Evolutionary conservation across 1,140 invertebrate species (phyloP).

Genomic region (Euwallacea fornicatus): DNA sequence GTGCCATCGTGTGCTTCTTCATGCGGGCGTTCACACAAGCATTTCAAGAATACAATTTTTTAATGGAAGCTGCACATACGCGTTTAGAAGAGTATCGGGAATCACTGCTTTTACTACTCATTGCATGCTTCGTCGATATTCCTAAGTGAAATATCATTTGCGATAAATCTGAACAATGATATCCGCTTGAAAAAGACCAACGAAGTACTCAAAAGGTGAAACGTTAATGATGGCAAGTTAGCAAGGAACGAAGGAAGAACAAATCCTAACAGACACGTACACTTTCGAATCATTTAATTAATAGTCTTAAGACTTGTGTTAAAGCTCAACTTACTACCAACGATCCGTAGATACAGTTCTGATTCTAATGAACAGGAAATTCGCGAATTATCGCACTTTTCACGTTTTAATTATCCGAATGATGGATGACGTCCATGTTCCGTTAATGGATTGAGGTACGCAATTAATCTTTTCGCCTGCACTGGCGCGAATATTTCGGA

Average conservation of each 20-base stretch:
- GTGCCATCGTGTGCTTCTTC: no score
- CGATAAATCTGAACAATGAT: no score
- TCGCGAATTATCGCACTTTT: slow-evolving; percentile 25
- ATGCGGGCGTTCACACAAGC: no score
- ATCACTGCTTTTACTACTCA: no score
- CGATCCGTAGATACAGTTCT: slow-evolving; percentile 17
- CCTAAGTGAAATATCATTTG: no score
- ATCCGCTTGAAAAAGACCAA: no score
- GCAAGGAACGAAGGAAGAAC: neutral
- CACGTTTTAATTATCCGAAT: slow-evolving; percentile 30
- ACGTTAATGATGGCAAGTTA: no score
- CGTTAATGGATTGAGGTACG: slow-evolving; percentile 13
- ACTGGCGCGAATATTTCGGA: slow-evolving; percentile 16
- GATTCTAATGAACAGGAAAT: slow-evolving; percentile 28
- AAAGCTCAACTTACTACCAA: slow-evolving; percentile 1
- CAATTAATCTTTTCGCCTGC: slow-evolving; percentile 17
- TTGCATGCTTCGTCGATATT: no score
- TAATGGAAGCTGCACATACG: no score
- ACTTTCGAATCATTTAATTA: slow-evolving; percentile 9
- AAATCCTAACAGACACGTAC: neutral
- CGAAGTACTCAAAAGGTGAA: no score
- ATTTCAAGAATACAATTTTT: no score
- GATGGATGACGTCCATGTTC: slow-evolving; percentile 17
- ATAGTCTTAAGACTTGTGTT: slow-evolving; percentile 1
- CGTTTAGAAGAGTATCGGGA: no score